Conservation (phyloP, 2,113 vertebrate species). For the Cyanocitta stelleri region DNA sequence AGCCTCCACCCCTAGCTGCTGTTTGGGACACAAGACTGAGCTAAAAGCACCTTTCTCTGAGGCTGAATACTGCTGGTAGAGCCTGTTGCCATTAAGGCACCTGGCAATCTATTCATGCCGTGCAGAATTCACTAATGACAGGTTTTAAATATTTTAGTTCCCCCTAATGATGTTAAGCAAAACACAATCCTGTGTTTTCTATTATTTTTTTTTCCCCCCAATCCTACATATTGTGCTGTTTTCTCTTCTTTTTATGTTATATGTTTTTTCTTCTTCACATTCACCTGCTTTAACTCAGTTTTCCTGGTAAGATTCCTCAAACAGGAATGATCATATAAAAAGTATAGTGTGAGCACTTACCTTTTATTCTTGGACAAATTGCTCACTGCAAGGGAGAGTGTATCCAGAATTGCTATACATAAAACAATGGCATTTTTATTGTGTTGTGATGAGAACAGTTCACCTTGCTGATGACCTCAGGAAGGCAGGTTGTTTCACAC, state of each 20-base stretch:
- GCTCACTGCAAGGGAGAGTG: background rate
- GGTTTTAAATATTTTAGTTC: background rate
- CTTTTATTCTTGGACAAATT: slow-evolving; percentile 45
- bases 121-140: background rate
- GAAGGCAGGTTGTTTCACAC: background rate
- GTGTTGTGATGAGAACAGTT: slow-evolving; percentile 33
- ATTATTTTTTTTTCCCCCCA: accelerated
- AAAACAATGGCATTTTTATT: slow-evolving; percentile 49
- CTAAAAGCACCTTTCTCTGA: background rate
- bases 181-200: background rate
- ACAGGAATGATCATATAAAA: background rate
- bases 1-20: background rate
- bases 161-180: background rate
- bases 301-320: background rate
- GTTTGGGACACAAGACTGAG: background rate
- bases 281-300: background rate
- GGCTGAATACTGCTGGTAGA: background rate
- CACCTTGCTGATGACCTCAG: slow-evolving; percentile 24
- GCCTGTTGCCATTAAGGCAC: background rate
- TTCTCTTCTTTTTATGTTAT: background rate
- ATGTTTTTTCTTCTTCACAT: background rate
- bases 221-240: background rate
- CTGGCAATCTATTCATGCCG: background rate
- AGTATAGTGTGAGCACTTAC: background rate
- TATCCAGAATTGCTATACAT: slow-evolving; percentile 27